Evolutionary conservation across 1,140 invertebrate genomes (phyloP).

Genomic region (Drosophila sp.): DNA sequence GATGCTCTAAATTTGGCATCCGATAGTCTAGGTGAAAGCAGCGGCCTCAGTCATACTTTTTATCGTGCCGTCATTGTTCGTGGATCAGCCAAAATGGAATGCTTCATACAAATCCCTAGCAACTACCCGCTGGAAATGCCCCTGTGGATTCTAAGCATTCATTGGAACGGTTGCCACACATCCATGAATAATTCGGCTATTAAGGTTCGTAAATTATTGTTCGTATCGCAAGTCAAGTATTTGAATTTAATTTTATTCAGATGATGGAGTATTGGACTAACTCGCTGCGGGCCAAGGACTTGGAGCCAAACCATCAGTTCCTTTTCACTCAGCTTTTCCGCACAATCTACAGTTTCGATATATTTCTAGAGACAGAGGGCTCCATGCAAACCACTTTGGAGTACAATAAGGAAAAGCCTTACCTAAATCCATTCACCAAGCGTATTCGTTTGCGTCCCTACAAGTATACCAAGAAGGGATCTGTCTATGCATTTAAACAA

Average conservation of each 20-base stretch:
- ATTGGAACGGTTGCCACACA: constrained; percentile 88
- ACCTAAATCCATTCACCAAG: constrained; percentile 70
- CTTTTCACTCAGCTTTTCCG: constrained; percentile 91
- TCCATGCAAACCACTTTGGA: constrained; percentile 85
- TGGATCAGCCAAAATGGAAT: constrained; percentile 89
- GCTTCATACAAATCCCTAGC: constrained; percentile 90
- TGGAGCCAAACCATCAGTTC: constrained; percentile 74
- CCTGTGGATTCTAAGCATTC: constrained; percentile 88
- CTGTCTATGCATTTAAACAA: constrained; percentile 70
- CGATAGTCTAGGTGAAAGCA: constrained; percentile 85
- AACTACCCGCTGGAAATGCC: constrained; percentile 92
- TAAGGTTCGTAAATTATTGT: constrained; percentile 83
- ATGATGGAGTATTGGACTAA: constrained; percentile 91
- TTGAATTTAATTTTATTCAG: constrained; percentile 67
- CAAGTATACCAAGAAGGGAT: constrained; percentile 64
- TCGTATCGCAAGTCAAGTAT: background rate
- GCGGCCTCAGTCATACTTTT: constrained; percentile 85
- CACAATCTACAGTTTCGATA: constrained; percentile 92
- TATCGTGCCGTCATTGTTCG: constrained; percentile 89
- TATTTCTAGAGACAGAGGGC: constrained; percentile 91
- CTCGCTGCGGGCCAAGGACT: constrained; percentile 72
- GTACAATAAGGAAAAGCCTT: constrained; percentile 83
- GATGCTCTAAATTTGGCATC: constrained; percentile 85
- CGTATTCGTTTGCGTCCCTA: constrained; percentile 70
- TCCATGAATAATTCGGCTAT: constrained; percentile 87